Percentiles rank a stretch among this genome's conserved stretches.
Conservation (phyloP, 2,113 vertebrate genomes). For the Mastomys coucha region DNA sequence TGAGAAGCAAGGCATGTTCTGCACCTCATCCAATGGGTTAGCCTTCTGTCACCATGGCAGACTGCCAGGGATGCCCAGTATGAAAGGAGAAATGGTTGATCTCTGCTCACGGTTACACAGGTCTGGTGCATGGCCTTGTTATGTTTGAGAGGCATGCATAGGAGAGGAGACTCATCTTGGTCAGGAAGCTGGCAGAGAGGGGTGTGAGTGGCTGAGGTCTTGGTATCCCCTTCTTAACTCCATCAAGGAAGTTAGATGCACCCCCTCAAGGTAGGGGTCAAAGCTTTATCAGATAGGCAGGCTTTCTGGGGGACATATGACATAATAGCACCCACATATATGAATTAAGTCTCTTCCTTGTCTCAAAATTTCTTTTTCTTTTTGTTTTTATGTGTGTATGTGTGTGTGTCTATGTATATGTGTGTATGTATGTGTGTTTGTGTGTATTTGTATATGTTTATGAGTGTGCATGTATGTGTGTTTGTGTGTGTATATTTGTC, state of each 20-base stretch:
- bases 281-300: too few species aligned
- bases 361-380: not conserved
- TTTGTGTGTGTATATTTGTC: too few species aligned
- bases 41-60: not conserved
- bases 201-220: too few species aligned
- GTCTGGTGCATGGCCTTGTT: not conserved
- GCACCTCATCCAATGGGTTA: too few species aligned
- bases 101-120: not conserved
- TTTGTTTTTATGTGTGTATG: not conserved
- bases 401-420: not conserved
- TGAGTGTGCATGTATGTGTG: not conserved
- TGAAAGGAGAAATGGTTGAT: not conserved
- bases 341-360: not conserved
- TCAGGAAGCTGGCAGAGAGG: not conserved
- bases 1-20: not conserved
- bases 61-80: not conserved
- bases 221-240: not conserved
- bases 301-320: not conserved
- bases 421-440: not conserved
- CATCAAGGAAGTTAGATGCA: too few species aligned
- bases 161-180: not conserved
- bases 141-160: not conserved
- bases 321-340: too few species aligned
- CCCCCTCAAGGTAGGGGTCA: not conserved
- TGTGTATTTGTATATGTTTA: not conserved